Conservation (phyloP, 2,888 invertebrate genomes). For the Orchesella flavescens region DNA sequence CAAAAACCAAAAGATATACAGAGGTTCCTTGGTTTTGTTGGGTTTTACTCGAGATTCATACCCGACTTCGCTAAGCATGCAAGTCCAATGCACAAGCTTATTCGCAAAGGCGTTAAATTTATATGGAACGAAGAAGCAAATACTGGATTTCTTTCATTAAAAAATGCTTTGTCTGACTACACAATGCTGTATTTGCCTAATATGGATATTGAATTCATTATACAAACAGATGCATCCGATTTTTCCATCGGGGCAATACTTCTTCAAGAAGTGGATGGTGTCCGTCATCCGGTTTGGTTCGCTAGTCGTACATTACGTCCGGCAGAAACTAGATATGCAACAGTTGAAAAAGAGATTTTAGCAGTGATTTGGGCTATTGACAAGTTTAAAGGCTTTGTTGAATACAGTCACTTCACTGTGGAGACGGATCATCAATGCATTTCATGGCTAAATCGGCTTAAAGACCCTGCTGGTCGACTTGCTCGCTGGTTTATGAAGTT, state of each 20-base stretch:
- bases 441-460: constrained; percentile 53
- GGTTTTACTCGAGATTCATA: constrained; percentile 62
- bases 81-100: constrained; percentile 50
- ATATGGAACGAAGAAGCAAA: constrained; percentile 41
- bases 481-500: constrained; percentile 65
- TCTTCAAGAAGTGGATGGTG: constrained; percentile 64
- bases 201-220: constrained; percentile 62
- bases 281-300: constrained; percentile 68
- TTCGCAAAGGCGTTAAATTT: constrained; percentile 51
- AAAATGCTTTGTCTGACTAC: constrained; percentile 44
- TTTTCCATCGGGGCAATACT: constrained; percentile 71
- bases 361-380: constrained; percentile 69
- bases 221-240: constrained; percentile 71
- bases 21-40: constrained; percentile 57
- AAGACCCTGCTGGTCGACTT: constrained; percentile 61
- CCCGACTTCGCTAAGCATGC: constrained; percentile 42
- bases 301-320: constrained; percentile 66
- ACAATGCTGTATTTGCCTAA: constrained; percentile 70
- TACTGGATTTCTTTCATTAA: constrained; percentile 42
- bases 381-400: constrained; percentile 69
- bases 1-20: constrained; percentile 41
- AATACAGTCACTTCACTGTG: constrained; percentile 67
- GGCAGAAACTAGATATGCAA: constrained; percentile 63
- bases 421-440: constrained; percentile 71
- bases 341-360: constrained; percentile 68